Evolutionary conservation across 2,113 vertebrate genomes (phyloP).

Genomic region (Ginglymostoma cirratum): DNA sequence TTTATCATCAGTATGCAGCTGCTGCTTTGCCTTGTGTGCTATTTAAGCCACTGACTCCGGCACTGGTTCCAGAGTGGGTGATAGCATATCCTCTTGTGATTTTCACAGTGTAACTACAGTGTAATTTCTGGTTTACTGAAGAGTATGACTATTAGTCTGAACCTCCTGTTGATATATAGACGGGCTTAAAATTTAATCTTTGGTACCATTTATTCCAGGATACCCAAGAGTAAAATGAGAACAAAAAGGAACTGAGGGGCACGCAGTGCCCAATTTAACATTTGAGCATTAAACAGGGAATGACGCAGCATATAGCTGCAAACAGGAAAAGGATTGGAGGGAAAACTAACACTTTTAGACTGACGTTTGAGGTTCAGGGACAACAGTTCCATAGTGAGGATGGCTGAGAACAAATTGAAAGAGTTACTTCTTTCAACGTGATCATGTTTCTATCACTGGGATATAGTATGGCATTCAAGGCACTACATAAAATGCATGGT

Average conservation of each 20-base stretch:
- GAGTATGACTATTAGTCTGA: neutral
- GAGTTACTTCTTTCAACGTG: neutral
- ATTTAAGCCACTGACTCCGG: neutral
- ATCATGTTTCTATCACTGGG: neutral
- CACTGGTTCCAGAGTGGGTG: neutral
- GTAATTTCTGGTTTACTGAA: neutral
- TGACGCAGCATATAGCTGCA: neutral
- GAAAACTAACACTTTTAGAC: neutral
- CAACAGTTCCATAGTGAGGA: neutral
- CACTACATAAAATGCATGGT: neutral
- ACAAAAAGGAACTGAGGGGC: neutral
- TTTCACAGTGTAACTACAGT: neutral
- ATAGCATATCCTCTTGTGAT: slow-evolving; percentile 18
- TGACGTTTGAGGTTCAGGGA: too few species aligned
- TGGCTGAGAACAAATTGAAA: neutral
- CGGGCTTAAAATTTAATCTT: neutral
- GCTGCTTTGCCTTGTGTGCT: neutral
- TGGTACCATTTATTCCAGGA: neutral
- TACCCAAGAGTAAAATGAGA: neutral
- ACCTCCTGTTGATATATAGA: neutral
- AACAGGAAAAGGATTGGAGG: neutral
- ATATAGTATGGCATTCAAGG: neutral
- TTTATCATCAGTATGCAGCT: slow-evolving; percentile 34
- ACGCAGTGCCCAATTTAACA: neutral
- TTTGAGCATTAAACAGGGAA: neutral